phyloP scores from a whole-genome alignment of 2,888 invertebrate species.

The Diarsia dahlii region DNA sequence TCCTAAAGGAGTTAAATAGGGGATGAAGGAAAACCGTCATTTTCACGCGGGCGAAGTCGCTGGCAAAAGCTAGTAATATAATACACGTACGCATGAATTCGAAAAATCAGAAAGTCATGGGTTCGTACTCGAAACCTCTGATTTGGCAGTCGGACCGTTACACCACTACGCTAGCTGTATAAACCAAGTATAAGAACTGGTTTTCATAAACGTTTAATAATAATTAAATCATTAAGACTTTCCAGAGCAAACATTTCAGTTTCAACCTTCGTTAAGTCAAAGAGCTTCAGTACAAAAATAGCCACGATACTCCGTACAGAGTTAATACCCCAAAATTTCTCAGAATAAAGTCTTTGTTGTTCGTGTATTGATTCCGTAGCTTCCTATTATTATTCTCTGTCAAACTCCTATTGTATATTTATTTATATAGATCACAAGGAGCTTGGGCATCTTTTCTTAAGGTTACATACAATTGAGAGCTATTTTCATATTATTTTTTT shows the following conservation, averaged over 20 bases:
- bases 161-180: too few relatives aligned
- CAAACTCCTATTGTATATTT: slow-evolving; percentile 71
- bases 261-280: slow-evolving; percentile 10
- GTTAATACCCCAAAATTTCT: slow-evolving; percentile 48
- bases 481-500: slow-evolving; percentile 38
- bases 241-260: slow-evolving; percentile 11
- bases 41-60: too few relatives aligned
- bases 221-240: not conserved
- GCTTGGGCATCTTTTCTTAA: slow-evolving; percentile 27
- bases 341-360: slow-evolving; percentile 58
- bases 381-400: slow-evolving; percentile 73
- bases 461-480: slow-evolving; percentile 20
- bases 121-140: too few relatives aligned
- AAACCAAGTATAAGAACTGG: too few relatives aligned
- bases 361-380: slow-evolving; percentile 63
- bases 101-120: too few relatives aligned
- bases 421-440: slow-evolving; percentile 67
- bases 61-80: too few relatives aligned
- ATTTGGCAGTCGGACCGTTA: too few relatives aligned
- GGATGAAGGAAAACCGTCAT: too few relatives aligned
- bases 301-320: slow-evolving; percentile 3
- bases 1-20: too few relatives aligned
- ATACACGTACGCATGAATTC: too few relatives aligned
- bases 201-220: not conserved
- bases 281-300: slow-evolving; percentile 22